Base-by-base conservation (phyloP, 2,888 invertebrate genomes). In the Eremobia ochroleuca region DNA sequence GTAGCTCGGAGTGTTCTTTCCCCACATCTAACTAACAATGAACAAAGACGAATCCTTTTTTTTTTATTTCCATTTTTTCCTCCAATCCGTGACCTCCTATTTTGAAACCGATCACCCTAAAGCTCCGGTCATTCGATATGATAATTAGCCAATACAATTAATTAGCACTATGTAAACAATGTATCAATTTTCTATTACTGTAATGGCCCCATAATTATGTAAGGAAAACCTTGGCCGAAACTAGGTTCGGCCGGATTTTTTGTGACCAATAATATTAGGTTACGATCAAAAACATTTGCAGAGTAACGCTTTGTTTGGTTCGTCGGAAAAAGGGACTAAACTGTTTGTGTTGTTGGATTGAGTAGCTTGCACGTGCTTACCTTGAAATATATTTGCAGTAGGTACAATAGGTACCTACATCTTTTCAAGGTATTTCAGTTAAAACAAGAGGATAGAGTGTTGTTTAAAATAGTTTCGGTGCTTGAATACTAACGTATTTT, bases 121-220 rank as follows among this genome's bases (percentile, higher is more conserved):
- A 61, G 25, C 49, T 13, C 18, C 25, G 66, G 73, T 52, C 70
- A 85, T 70, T 59, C 73, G 77, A 85, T 82, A 77, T 46, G 64
- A 70, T 77, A 77, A 77, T 77, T 77, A 85, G 68, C 34, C 85
- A 73, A 82, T 85, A 85, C 67, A 77, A 85, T 72, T 82, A 83
- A 83, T 77, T 85, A 83, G 82, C 43, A 52, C 64, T 52, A 28
- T 82, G 78, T 72, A 52, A 83, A 77, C 83, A 71, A 67, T 83
- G 82, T 81, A 82, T 83, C 83, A 85, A 65, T 61, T 85, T 83
- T 78, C 86, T 85, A 85, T 85, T 82, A 85, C 61, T 82, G 86
- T 83, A 83, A 83, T 85, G 86, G 86, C 71, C 69, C 62, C 83
- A 85, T 85, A 78, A 85, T 83, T 83, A 81, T 81, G 82, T 81